Conservation (phyloP, 2,113 vertebrate species). For the Sylvietta virens region DNA sequence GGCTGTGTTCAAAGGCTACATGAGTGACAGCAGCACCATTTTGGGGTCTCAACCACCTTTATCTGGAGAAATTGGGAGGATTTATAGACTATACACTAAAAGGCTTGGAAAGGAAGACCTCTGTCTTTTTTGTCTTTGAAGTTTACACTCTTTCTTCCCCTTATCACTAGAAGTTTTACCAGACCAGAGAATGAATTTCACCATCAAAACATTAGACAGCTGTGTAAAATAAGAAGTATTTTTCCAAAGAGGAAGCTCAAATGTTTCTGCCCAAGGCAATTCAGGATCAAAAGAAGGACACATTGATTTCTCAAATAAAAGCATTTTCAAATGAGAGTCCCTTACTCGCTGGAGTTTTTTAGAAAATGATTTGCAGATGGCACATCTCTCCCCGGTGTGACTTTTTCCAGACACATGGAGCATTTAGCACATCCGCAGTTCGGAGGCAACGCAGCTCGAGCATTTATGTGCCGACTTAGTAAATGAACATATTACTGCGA, state of each 20-base stretch:
- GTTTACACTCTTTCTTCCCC: not conserved
- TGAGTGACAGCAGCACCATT: not conserved
- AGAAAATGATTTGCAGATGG: slow-evolving; percentile 56
- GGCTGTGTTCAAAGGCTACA: not conserved
- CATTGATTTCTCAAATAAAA: slow-evolving; percentile 40
- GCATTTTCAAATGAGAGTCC: slow-evolving; percentile 25
- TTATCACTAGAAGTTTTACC: slow-evolving; percentile 13
- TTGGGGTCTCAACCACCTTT: not conserved
- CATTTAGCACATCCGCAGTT: not conserved
- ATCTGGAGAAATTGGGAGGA: not conserved
- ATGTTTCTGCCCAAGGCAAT: slow-evolving; percentile 48
- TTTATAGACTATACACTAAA: not conserved
- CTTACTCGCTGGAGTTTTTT: slow-evolving; percentile 14
- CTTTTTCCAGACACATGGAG: not conserved
- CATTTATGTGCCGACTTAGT: not conserved
- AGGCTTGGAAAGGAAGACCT: not conserved
- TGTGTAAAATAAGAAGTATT: slow-evolving; percentile 23
- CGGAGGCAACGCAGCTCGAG: not conserved
- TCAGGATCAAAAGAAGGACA: slow-evolving; percentile 49
- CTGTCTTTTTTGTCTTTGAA: slow-evolving; percentile 3
- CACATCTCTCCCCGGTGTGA: not conserved
- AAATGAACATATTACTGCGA: not conserved
- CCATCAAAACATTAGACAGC: slow-evolving; percentile 9
- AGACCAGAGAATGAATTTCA: not conserved
- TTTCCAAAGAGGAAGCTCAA: slow-evolving; percentile 29